Evolutionary conservation across 2,113 vertebrate species (phyloP).

Genomic region (Columba janthina): DNA sequence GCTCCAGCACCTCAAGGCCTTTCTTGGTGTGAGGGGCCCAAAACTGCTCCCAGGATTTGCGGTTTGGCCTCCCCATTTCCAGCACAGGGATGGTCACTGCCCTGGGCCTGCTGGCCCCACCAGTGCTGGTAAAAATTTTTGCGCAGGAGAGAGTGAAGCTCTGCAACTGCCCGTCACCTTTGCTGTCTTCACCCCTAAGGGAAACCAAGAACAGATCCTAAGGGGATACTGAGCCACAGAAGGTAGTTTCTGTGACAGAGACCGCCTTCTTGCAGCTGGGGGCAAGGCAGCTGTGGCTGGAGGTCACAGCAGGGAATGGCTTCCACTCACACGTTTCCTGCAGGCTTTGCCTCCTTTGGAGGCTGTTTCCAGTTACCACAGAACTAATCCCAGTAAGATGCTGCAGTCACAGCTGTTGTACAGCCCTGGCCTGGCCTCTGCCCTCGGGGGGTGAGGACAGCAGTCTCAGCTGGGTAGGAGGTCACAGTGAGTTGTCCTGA

Average conservation of each 20-base stretch:
- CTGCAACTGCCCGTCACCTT: neutral
- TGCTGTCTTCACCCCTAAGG: neutral
- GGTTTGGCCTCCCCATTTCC: too few species aligned
- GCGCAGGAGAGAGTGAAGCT: neutral
- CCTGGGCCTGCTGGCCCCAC: too few species aligned
- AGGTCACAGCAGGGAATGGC: neutral
- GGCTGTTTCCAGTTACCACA: neutral
- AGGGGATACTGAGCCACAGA: neutral
- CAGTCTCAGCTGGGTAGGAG: neutral
- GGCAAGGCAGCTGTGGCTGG: neutral
- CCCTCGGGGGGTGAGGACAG: accelerated
- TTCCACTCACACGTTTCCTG: neutral
- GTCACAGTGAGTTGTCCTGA: neutral
- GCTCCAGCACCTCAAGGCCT: too few species aligned
- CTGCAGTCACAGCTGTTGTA: neutral
- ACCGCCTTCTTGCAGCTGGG: neutral
- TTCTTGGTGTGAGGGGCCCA: too few species aligned
- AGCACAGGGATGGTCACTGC: too few species aligned
- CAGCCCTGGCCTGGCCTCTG: neutral
- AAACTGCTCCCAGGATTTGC: too few species aligned
- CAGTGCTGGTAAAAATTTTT: neutral
- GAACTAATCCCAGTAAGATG: neutral
- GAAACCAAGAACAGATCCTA: neutral
- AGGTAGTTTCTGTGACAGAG: neutral
- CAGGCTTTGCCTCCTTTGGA: neutral